Evolutionary conservation across 2,888 invertebrate genomes (phyloP), one percentile per base, ranked within the genome.

Genomic region (Drosophila glabriapex): DNA sequence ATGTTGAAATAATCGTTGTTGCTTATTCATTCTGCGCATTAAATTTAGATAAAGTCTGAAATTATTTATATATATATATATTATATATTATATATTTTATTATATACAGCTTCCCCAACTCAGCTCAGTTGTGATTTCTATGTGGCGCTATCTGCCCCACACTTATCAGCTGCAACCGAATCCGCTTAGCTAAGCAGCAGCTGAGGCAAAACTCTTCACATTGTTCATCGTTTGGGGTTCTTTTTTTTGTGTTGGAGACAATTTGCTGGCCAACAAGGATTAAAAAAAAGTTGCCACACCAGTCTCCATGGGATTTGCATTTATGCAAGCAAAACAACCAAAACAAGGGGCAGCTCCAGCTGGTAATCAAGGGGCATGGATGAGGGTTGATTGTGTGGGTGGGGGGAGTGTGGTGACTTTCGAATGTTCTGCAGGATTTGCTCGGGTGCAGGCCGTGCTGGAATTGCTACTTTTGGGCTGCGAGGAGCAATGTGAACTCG

Each of bases 201-300:
- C 28, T 28, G 28, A 25, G 28, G 43, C 62, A 33, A 59, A 55
- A 61, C 46, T 16, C 46, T 33, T 46, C 63, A 62, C 33, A 43
- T 62, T 55, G 66, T 60, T 68, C 74, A 68, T 63, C 66, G 64
- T 59, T 56, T 35, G 35, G 35, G 14, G 4, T 0, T 22, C 6
- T 28, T 41, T 29, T 19, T 39, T 39, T 19, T 7, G 60, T 67
- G 62, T 67, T 62, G 84, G 79, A 79, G 82, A 85, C 90, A 85
- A 85, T 90, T 85, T 82, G 90, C 85, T 69, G 80, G 72, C 76
- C 81, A 79, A 70, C 77, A 69, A 79, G 88, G 90, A 90, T 90
- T 91, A 83, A 91, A 55, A 22, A 55, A 89, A 91, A 91, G 79
- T 83, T 85, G 78, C 25, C 43, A 7, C 7, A 9, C 73, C 72